Conservation (phyloP, 1,140 invertebrate species). For the Trachymyrmex septentrionalis region DNA sequence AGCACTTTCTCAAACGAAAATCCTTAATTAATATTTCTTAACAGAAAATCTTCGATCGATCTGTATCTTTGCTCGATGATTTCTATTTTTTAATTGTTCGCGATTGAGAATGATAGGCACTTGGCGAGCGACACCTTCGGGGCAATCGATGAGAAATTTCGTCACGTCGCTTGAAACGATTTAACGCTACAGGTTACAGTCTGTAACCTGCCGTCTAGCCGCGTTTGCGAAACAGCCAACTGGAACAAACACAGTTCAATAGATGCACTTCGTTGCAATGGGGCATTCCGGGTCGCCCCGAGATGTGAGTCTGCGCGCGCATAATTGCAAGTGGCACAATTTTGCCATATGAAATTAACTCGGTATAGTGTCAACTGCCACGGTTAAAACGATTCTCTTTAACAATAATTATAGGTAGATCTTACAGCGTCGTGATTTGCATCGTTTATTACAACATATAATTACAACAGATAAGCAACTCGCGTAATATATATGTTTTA, state of each 20-base stretch:
- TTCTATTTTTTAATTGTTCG: slow-evolving; percentile 1
- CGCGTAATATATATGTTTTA: background rate
- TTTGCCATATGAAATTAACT: slow-evolving; percentile 43
- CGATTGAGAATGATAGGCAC: background rate
- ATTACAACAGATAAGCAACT: background rate
- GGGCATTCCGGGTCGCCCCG: background rate
- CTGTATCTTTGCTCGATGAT: background rate
- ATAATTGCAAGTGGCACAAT: slow-evolving; percentile 40
- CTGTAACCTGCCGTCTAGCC: no score
- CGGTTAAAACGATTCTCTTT: background rate
- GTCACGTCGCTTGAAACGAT: slow-evolving; percentile 17
- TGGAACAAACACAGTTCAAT: slow-evolving; percentile 39
- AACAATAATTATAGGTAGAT: slow-evolving; percentile 13
- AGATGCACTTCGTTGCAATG: slow-evolving; percentile 16
- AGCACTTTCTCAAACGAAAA: background rate
- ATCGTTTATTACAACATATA: background rate
- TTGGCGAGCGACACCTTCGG: background rate
- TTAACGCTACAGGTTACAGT: background rate
- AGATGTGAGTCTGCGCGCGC: background rate
- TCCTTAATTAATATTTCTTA: background rate
- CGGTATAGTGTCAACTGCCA: slow-evolving; percentile 29
- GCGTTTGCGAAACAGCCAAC: slow-evolving; percentile 34
- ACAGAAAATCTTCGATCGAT: background rate
- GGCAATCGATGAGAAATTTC: background rate
- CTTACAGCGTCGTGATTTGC: background rate